A percentile compares a stretch with the other conserved stretches of the same genome.
Evolutionary conservation across 2,113 vertebrate species (phyloP).

Genomic region (Protobothrops mucrosquamatus): DNA sequence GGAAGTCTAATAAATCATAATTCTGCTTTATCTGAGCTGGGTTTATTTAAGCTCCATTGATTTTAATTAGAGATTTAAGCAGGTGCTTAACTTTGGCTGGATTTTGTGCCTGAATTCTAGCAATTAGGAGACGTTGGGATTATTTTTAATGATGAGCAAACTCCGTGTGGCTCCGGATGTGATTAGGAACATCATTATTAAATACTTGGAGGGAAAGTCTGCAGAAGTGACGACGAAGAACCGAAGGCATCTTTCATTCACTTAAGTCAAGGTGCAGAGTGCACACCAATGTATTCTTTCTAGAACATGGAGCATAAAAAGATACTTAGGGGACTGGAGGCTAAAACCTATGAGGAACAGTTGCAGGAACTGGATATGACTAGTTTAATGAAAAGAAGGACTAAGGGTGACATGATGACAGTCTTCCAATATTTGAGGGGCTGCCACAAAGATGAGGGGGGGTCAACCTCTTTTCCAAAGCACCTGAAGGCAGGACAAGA

Average conservation of each 20-base stretch:
- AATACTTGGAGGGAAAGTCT: not conserved
- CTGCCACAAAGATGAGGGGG: not conserved
- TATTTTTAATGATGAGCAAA: not conserved
- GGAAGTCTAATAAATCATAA: not conserved
- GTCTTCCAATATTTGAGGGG: not conserved
- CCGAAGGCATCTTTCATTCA: not conserved
- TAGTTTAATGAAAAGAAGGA: not conserved
- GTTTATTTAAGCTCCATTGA: not conserved
- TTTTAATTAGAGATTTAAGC: slow-evolving; percentile 1
- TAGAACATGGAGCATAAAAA: not conserved
- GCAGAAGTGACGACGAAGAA: not conserved
- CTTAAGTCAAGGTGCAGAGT: not conserved
- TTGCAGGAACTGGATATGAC: not conserved
- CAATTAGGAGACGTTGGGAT: not conserved
- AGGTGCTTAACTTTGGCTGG: not conserved
- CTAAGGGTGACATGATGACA: not conserved
- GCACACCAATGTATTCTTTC: not conserved
- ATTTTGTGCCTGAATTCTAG: not conserved
- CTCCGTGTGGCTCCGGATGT: not conserved
- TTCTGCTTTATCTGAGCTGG: not conserved
- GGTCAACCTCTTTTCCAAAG: not conserved
- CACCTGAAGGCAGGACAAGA: not conserved
- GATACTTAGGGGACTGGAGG: not conserved
- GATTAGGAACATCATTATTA: not conserved
- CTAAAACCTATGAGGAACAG: not conserved